Evolutionary conservation across 2,888 invertebrate genomes (phyloP), one percentile per base, ranked within the genome.

Genomic region (Cosmia trapezina): DNA sequence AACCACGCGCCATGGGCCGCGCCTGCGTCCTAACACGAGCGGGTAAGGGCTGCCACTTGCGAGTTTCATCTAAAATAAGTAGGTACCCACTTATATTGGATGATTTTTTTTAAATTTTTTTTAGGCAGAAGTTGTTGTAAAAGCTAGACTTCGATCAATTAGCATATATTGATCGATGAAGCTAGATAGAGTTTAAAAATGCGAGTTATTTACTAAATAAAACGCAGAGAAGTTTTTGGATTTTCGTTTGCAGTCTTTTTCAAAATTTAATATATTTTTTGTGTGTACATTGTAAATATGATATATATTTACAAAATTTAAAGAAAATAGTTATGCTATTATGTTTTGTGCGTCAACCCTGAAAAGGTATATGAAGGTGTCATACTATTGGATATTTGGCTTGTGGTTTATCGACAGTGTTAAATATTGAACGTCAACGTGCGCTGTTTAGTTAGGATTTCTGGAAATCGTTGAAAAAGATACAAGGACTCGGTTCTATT

Each of bases 381-480:
- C 72, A 77, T 67, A 70, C 75, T 70, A 70, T 81, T 67, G 62
- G 73, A 62, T 84, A 83, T 84, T 81, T 78, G 71, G 49, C 22
- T 73, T 70, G 60, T 64, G 61, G 49, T 79, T 80, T 86, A 83
- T 81, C 81, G 72, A 81, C 66, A 77, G 49, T 70, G 81, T 81
- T 71, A 77, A 83, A 83, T 78, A 80, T 81, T 77, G 73, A 41
- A 66, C 57, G 60, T 65, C 61, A 45, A 75, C 65, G 61, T 12
- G 14, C 28, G 22, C 47, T 85, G 75, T 86, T 84, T 84, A 66
- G 56, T 80, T 86, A 85, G 86, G 86, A 86, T 86, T 86, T 85
- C 78, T 67, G 28, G 59, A 77, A 82, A 85, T 62, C n/a, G 54
- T 57, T 45, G 43, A 65, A 64, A 49, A 57, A 37, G 53, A n/a